Base-by-base conservation (phyloP, 2,797 vertebrate species). In the Gambusia yucatana region DNA sequence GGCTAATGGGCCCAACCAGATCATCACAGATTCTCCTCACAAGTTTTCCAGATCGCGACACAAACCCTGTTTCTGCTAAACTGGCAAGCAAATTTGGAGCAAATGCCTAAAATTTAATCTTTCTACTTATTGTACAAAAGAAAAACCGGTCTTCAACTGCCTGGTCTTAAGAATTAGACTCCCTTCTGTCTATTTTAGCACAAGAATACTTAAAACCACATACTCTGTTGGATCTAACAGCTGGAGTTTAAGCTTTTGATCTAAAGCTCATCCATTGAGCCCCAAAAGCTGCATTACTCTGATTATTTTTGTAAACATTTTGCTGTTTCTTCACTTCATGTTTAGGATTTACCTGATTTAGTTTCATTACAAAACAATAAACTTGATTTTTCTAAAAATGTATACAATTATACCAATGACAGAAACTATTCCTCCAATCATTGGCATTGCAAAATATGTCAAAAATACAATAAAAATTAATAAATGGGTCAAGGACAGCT, bases 11-110 rank as follows among this genome's bases (percentile, higher is more conserved):
- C 75, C 81, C 59, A 6, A 79, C 6, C 50, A 65, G 84, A 80
- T 80, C 83, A 87, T 87, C 78, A 71, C 76, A 25, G 71, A 85
- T 87, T 90, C 85, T 79, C 78, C 83, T 90, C 86, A 86, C 88
- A 86, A 50, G 48, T 70, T 46, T n/a, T 61, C 47, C 75, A 77
- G 44, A 44, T 82, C 44, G 43, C 5, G 28, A 79, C 48, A 46
- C n/a, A 39, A 71, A 11, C 17, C 4, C 3, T 48, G 70, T 50
- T 73, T 5, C 39, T 52, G 9, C 7, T 20, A 25, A 20, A 14
- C 76, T 52, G 36, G 14, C 67, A 43, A 16, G 41, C 5, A n/a
- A 70, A 55, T 77, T 20, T 55, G 33, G 28, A 33, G 17, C 16
- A 13, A 55, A 36, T 0, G 16, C 5, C 67, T 44, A n/a, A 70